phyloP scores from a whole-genome alignment of 2,888 invertebrate genomes.

The Nineta flava region DNA sequence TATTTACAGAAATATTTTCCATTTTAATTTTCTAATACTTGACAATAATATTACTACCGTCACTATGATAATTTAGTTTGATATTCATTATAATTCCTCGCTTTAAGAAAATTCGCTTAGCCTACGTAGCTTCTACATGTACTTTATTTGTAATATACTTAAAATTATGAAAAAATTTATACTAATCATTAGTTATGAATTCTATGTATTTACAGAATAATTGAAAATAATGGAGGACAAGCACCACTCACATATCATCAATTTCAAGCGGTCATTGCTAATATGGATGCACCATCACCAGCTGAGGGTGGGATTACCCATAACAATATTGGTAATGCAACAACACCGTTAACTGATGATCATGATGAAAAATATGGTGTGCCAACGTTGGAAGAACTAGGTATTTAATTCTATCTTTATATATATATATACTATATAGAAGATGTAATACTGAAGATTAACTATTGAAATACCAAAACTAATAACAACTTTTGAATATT shows the following conservation, averaged over 20 bases:
- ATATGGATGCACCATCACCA: conserved; percentile 54
- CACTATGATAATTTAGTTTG: too few relatives aligned
- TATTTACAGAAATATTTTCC: too few relatives aligned
- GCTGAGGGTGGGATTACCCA: conserved; percentile 35
- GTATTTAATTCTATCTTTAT: conserved; percentile 28
- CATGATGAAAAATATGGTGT: conserved; percentile 74
- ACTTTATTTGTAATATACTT: too few relatives aligned
- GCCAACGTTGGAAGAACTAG: conserved; percentile 71
- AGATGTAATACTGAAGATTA: not conserved
- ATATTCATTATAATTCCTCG: too few relatives aligned
- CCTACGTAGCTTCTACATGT: too few relatives aligned
- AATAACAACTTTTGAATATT: not conserved
- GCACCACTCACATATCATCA: conserved; percentile 77
- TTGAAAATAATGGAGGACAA: conserved; percentile 63
- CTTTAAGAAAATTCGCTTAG: too few relatives aligned
- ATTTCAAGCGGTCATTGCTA: conserved; percentile 64
- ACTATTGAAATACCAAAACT: not conserved
- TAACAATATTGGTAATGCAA: conserved; percentile 38
- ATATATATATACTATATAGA: not conserved
- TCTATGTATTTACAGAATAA: conserved; percentile 38
- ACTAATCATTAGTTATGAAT: too few relatives aligned
- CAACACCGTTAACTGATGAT: conserved; percentile 54
- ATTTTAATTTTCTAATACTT: too few relatives aligned
- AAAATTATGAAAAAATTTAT: too few relatives aligned
- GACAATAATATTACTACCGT: too few relatives aligned